Conservation (phyloP, 2,888 invertebrate genomes). For the Drosophila putrida region DNA sequence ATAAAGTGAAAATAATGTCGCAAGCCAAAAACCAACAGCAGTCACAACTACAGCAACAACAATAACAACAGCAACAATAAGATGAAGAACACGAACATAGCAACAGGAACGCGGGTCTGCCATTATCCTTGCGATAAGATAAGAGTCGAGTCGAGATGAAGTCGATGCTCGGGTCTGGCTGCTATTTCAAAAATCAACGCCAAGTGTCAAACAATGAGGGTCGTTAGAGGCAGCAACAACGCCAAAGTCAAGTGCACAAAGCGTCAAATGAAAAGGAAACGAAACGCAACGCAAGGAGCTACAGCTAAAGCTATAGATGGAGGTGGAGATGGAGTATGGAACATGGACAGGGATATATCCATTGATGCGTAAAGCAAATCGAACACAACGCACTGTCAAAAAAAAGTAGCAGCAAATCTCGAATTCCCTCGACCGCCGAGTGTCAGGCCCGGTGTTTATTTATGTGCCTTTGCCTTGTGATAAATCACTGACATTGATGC, state of each 20-base stretch:
- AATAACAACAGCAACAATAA: slow-evolving; percentile 19
- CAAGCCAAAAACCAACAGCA: slow-evolving; percentile 54
- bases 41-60: slow-evolving; percentile 24
- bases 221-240: slow-evolving; percentile 71
- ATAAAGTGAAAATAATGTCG: slow-evolving; percentile 81
- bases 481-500: slow-evolving; percentile 79
- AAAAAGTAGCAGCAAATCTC: slow-evolving; percentile 57
- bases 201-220: slow-evolving; percentile 79
- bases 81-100: background rate
- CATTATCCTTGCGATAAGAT: slow-evolving; percentile 63
- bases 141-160: slow-evolving; percentile 39
- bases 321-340: background rate
- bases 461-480: slow-evolving; percentile 73
- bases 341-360: slow-evolving; percentile 58
- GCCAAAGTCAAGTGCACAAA: slow-evolving; percentile 78
- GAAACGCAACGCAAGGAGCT: slow-evolving; percentile 57
- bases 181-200: slow-evolving; percentile 68
- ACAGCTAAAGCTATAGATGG: no score
- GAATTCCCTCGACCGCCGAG: slow-evolving; percentile 48
- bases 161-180: slow-evolving; percentile 7
- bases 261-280: slow-evolving; percentile 79
- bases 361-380: slow-evolving; percentile 75
- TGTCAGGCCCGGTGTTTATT: slow-evolving; percentile 69
- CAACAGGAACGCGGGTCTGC: slow-evolving; percentile 41
- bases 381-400: slow-evolving; percentile 69